Conservation (phyloP, 2,113 vertebrate genomes). For the Ariopsis seemanni region DNA sequence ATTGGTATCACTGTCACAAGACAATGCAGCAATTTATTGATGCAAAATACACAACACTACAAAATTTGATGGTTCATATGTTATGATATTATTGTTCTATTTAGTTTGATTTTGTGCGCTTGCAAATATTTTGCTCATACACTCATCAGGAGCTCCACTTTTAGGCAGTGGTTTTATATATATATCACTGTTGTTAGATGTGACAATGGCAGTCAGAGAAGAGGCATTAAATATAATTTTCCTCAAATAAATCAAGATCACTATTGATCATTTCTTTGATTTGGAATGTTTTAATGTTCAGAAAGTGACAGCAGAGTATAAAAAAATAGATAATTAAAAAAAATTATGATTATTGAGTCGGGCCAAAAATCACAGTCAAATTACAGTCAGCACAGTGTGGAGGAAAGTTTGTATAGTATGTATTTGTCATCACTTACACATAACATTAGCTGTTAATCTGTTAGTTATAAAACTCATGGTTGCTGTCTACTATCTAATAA, state of each 20-base stretch:
- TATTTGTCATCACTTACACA: neutral
- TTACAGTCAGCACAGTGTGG: no score
- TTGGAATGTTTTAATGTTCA: neutral
- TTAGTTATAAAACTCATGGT: neutral
- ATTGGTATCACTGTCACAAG: no score
- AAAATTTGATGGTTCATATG: no score
- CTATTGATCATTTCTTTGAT: neutral
- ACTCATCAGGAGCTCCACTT: no score
- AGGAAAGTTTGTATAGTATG: neutral
- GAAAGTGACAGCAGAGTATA: neutral
- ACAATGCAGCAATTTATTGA: no score
- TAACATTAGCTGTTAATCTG: neutral
- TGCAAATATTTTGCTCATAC: no score
- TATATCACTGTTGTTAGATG: neutral
- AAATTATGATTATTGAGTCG: neutral
- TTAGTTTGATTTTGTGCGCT: no score
- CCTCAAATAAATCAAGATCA: neutral
- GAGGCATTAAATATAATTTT: neutral
- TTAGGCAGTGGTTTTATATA: no score
- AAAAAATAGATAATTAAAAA: neutral
- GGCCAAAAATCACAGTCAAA: neutral
- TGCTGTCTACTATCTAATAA: neutral
- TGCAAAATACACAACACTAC: no score
- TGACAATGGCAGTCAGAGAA: neutral
- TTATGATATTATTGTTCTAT: no score